Evolutionary conservation across 2,888 invertebrate species (phyloP).

Genomic region (Morpho deidamia): DNA sequence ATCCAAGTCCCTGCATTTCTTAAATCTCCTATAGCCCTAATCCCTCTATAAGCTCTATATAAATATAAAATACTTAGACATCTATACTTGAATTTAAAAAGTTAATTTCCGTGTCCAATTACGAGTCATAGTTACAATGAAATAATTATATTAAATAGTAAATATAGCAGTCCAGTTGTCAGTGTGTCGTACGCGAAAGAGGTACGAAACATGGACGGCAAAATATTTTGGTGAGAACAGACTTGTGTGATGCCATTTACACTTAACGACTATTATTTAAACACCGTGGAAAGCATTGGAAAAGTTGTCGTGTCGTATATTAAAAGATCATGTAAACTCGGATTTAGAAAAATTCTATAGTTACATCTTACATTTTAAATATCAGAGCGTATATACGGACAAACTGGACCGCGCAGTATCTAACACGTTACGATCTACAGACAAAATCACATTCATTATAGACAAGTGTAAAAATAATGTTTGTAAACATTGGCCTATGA

Average conservation of each 20-base stretch:
- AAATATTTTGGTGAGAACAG: constrained; percentile 57
- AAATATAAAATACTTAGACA: constrained; percentile 70
- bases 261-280: constrained; percentile 8
- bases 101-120: constrained; percentile 60
- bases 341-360: constrained; percentile 18
- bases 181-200: constrained; percentile 31
- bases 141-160: constrained; percentile 35
- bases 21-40: constrained; percentile 57
- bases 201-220: constrained; percentile 69
- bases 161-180: constrained; percentile 57
- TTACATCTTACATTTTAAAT: constrained; percentile 12
- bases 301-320: constrained; percentile 13
- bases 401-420: constrained; percentile 54
- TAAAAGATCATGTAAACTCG: constrained; percentile 17
- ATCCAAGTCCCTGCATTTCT: constrained; percentile 31
- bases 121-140: constrained; percentile 49
- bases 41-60: constrained; percentile 74
- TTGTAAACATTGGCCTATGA: constrained; percentile 73
- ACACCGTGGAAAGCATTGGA: constrained; percentile 19
- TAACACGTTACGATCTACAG: constrained; percentile 58
- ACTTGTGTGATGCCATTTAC: constrained; percentile 20
- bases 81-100: constrained; percentile 50
- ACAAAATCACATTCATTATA: constrained; percentile 70
- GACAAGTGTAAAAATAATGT: constrained; percentile 76
- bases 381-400: constrained; percentile 25